Conservation (phyloP, 2,797 vertebrate species). For the Enteromius afrohamiltoni region DNA sequence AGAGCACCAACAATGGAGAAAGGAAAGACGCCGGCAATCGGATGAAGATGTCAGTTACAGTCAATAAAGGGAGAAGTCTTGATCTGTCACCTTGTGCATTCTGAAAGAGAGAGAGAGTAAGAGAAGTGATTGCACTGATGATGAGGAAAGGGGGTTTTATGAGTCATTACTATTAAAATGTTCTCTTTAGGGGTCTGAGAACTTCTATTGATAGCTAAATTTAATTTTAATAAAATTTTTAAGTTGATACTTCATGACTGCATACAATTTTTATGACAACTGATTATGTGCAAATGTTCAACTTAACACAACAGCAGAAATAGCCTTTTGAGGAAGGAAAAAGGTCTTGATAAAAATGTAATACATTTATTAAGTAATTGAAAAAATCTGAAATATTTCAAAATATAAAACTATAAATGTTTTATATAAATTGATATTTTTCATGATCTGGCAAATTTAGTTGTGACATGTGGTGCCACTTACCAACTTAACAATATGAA, state of each 20-base stretch:
- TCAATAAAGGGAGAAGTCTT: constrained; percentile 72
- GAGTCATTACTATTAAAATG: constrained; percentile 4
- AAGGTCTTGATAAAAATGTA: too few relatives aligned
- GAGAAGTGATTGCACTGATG: constrained; percentile 43
- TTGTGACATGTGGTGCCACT: neutral
- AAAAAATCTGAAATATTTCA: too few relatives aligned
- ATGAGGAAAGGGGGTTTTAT: constrained; percentile 59
- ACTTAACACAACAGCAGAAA: neutral
- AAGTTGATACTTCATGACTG: neutral
- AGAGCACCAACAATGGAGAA: constrained; percentile 70
- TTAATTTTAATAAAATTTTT: too few relatives aligned
- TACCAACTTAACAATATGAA: neutral
- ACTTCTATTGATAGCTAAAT: neutral
- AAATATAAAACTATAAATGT: too few relatives aligned
- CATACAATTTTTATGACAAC: neutral
- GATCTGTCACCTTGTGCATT: constrained; percentile 41
- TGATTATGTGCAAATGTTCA: neutral
- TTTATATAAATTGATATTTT: too few relatives aligned
- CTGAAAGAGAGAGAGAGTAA: constrained; percentile 19
- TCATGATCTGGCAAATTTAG: neutral
- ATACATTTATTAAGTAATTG: too few relatives aligned
- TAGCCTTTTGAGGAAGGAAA: too few relatives aligned
- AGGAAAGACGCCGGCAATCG: constrained; percentile 61
- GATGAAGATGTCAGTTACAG: constrained; percentile 83
- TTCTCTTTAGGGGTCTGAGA: neutral